Percentiles rank a stretch among this genome's conserved stretches.
Conservation (phyloP, 2,113 vertebrate species). For the Pseudopodoces humilis region DNA sequence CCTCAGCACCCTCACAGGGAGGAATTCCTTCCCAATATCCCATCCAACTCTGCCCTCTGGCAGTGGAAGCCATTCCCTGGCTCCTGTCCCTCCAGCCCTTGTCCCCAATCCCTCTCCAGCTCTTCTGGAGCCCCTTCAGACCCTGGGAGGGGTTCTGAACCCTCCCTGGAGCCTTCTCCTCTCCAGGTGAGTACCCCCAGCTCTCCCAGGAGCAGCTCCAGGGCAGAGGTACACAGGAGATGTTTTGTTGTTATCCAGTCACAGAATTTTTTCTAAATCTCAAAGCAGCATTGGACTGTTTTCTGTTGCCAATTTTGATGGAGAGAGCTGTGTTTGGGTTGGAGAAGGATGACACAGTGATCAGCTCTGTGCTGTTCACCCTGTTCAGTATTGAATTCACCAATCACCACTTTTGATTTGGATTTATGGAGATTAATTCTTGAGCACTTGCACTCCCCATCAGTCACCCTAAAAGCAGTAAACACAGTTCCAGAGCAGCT, state of each 20-base stretch:
- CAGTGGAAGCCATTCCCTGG: not conserved
- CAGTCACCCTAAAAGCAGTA: not conserved
- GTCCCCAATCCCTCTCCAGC: not conserved
- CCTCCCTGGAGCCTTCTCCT: not conserved
- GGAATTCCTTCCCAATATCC: accelerated
- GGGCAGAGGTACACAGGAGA: not conserved
- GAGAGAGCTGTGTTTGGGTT: not conserved
- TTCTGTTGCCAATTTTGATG: not conserved
- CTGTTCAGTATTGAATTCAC: not conserved
- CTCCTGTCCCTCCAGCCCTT: not conserved
- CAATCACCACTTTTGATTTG: not conserved
- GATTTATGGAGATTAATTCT: not conserved
- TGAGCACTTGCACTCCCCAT: not conserved
- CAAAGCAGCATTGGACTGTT: not conserved
- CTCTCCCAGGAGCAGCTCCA: not conserved
- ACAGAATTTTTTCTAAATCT: not conserved
- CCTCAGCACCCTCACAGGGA: not conserved
- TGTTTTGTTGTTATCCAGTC: not conserved
- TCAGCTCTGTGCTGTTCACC: not conserved
- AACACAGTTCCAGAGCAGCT: not conserved
- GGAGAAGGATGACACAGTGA: too few species aligned
- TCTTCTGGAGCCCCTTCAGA: not conserved
- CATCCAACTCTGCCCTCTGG: not conserved
- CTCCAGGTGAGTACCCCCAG: not conserved
- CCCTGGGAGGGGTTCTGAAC: not conserved